These are phyloP conservation scores for Coptotermes formosanus DNA, from an alignment of 1,140 invertebrate genomes.

Conservation along the genomic window DNA sequence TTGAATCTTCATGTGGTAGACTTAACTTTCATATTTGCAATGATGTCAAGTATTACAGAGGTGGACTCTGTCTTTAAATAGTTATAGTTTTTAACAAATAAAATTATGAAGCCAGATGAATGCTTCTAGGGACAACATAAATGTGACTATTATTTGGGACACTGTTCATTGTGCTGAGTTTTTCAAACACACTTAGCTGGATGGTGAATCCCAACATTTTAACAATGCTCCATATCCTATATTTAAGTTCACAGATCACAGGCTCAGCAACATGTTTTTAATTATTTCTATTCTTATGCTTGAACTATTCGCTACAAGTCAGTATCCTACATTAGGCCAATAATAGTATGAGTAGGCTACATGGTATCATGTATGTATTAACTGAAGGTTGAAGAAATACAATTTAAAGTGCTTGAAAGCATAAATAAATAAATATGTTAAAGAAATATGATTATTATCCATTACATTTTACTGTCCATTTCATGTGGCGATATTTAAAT, in stretches of 20 bases:
- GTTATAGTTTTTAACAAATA: too few species aligned
- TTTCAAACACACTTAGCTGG: too few species aligned
- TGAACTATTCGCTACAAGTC: background rate
- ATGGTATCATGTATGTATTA: background rate
- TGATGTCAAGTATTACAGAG: too few species aligned
- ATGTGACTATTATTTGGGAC: too few species aligned
- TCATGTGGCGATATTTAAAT: too few species aligned
- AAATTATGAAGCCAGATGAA: too few species aligned
- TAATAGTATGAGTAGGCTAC: background rate
- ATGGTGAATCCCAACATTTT: background rate
- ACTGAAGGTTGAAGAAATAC: background rate
- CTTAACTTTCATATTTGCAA: too few species aligned
- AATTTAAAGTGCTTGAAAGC: background rate
- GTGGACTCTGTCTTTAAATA: too few species aligned
- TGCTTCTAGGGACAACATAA: too few species aligned
- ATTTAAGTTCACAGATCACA: background rate
- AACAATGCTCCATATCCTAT: background rate
- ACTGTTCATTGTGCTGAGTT: too few species aligned
- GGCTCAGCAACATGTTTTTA: background rate
- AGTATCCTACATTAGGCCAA: background rate
- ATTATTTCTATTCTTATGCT: background rate
- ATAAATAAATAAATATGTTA: background rate
- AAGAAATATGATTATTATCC: background rate
- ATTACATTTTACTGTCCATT: background rate
- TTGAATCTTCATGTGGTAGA: too few species aligned